phyloP scores from a whole-genome alignment of 2,888 invertebrate species.

The Clanis bilineata region DNA sequence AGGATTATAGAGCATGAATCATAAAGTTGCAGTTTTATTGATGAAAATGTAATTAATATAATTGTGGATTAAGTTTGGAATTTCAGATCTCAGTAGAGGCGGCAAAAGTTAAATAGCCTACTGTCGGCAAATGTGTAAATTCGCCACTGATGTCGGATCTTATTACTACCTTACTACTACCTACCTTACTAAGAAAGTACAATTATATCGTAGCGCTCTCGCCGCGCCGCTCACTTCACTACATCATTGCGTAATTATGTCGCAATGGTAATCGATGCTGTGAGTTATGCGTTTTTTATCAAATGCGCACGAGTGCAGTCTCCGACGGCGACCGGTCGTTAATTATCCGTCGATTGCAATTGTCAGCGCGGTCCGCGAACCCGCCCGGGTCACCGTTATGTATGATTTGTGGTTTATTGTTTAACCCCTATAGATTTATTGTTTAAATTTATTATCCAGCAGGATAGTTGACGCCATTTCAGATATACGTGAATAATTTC shows the following conservation, averaged over 20 bases:
- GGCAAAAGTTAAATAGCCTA: too few relatives aligned
- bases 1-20: too few relatives aligned
- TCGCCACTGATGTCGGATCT: too few relatives aligned
- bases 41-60: too few relatives aligned
- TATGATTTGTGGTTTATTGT: background rate
- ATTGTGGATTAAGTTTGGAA: too few relatives aligned
- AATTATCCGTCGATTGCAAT: constrained; percentile 7
- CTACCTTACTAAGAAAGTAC: too few relatives aligned
- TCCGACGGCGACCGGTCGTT: background rate
- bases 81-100: too few relatives aligned
- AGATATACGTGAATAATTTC: too few relatives aligned
- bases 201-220: background rate
- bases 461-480: too few relatives aligned
- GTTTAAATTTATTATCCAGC: background rate
- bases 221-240: background rate
- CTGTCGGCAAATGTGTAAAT: too few relatives aligned
- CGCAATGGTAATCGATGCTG: background rate
- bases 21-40: too few relatives aligned
- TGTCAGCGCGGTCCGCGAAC: constrained; percentile 44
- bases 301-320: background rate
- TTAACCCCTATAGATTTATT: background rate
- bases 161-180: too few relatives aligned
- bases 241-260: background rate
- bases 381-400: constrained; percentile 42
- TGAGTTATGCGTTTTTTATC: constrained; percentile 12